Evolutionary conservation across 2,888 invertebrate species (phyloP), one percentile per base, ranked within the genome.

Genomic region (Saturnia pavonia): DNA sequence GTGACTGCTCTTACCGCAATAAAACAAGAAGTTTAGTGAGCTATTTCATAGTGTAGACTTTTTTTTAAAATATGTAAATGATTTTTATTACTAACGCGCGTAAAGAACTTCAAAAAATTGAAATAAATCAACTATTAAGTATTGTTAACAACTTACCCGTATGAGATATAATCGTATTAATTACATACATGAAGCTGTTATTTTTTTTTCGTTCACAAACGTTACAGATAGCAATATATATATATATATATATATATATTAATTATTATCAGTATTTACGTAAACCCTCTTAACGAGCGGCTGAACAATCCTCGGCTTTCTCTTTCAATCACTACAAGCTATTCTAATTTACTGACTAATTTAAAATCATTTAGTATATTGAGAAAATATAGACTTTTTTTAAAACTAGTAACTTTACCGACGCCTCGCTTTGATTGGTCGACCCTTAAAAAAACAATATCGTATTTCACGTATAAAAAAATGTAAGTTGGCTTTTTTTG

Each of bases 161-260:
- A 22, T 19, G 16, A 19, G 19, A 48, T n/a, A 9, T 22, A 27
- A 57, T 25, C 25, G 25, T 34, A 19, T 25, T 57, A 25, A 4
- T 25, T n/a, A n/a, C n/a, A n/a, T n/a, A n/a, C n/a, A n/a, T n/a
- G n/a, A 57, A 9, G 4, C 22, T 1, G 9, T n/a, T 54, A 0
- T 54, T 60, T 60, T 60, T 60, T 60, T 60, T 60, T 60, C 57
- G 57, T 14, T 60, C 57, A 27, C 57, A 60, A 16, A 27, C 27
- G 57, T 25, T 4, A 60, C 25, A 27, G 0, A 27, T n/a, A 8
- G 11, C 54, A 0, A 11, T 54, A 27, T n/a, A 6, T 54, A n/a
- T n/a, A n/a, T n/a, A n/a, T n/a, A n/a, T n/a, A n/a, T n/a, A n/a
- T n/a, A n/a, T n/a, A n/a, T 60, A 60, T 27, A 2, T 60, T 60